Base-by-base conservation (phyloP, 2,888 invertebrate genomes). In the Drosophila nr. fundita region DNA sequence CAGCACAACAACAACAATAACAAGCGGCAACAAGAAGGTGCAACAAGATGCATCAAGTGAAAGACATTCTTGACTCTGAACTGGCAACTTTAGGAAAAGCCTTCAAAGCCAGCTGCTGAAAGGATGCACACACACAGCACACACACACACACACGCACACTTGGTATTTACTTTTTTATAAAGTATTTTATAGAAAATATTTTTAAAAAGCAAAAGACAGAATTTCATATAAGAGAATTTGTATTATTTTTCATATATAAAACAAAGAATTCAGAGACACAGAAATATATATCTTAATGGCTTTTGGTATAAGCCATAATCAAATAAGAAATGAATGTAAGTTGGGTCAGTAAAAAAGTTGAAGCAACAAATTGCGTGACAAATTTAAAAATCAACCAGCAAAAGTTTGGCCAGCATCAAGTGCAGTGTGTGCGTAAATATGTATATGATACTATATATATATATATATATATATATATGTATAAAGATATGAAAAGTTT, bases 401-500 rank as follows among this genome's bases (percentile, higher is more conserved):
- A 48, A 42, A 68, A 79, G 32, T 78, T 74, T 21, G 27, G 48
- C 30, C 2, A 29, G 40, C 38, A 24, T 13, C 45, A 69, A 67
- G 52, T 74, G 74, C 60, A 78, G 30, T 53, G 27, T 59, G 13
- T 53, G 30, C 38, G 24, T 50, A 49, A 54, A 54, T 62, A 27
- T 64, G n/a, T 29, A 40, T 29, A n/a, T n/a, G 11, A 32, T 21
- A 10, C 13, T 15, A 7, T 27, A 65, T 7, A 18, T 2, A 32
- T 27, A 34, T 8, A 24, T 34, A 30, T 18, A n/a, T 29, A 34
- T 15, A 15, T 30, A 52, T 38, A 40, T 48, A 48, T 40, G 50
- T 59, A 52, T 45, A 27, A 27, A 49, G 59, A 70, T 70, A 73
- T 78, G 75, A 38, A 73, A 73, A 63, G 78, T 70, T 78, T 83